phyloP scores from a whole-genome alignment of 2,797 vertebrate species.

The Takifugu ocellatus region DNA sequence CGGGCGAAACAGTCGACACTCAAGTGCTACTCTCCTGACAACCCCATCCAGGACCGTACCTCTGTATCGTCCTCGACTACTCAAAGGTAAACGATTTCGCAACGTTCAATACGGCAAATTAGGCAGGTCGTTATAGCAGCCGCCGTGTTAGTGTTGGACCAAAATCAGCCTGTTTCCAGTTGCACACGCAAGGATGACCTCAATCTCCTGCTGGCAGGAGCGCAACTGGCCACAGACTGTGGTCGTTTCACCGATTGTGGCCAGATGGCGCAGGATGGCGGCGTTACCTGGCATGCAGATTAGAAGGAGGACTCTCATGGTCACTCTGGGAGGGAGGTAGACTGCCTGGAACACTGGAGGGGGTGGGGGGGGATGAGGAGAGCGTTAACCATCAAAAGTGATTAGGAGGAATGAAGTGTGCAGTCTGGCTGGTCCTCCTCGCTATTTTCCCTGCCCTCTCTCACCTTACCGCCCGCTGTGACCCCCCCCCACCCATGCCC shows the following conservation, averaged over 20 bases:
- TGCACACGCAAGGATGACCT: too few relatives aligned
- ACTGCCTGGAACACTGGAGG: slow-evolving; percentile 47
- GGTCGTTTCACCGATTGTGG: neutral
- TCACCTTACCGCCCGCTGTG: slow-evolving; percentile 37
- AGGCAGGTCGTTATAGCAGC: too few relatives aligned
- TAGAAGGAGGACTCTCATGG: slow-evolving; percentile 65
- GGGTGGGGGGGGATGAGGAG: slow-evolving; percentile 10
- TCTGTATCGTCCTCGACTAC: too few relatives aligned
- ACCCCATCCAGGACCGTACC: too few relatives aligned
- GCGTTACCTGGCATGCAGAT: slow-evolving; percentile 65
- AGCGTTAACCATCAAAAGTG: slow-evolving; percentile 16
- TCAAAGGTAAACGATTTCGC: too few relatives aligned
- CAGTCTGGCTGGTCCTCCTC: slow-evolving; percentile 8
- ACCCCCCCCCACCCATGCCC: slow-evolving; percentile 13
- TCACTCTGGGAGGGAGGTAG: slow-evolving; percentile 72
- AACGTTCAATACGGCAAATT: too few relatives aligned
- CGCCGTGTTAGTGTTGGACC: too few relatives aligned
- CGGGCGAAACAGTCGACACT: too few relatives aligned
- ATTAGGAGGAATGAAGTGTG: slow-evolving; percentile 18
- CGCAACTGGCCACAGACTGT: too few relatives aligned
- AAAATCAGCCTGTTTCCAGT: too few relatives aligned
- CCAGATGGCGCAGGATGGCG: neutral
- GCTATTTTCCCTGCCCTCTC: slow-evolving; percentile 26
- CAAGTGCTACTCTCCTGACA: too few relatives aligned
- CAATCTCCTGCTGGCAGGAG: too few relatives aligned